A percentile compares a stretch with the other conserved stretches of the same genome.
These are phyloP conservation scores for Pristiophorus japonicus DNA, from an alignment of 2,113 vertebrate species.

Conservation along the genomic window DNA sequence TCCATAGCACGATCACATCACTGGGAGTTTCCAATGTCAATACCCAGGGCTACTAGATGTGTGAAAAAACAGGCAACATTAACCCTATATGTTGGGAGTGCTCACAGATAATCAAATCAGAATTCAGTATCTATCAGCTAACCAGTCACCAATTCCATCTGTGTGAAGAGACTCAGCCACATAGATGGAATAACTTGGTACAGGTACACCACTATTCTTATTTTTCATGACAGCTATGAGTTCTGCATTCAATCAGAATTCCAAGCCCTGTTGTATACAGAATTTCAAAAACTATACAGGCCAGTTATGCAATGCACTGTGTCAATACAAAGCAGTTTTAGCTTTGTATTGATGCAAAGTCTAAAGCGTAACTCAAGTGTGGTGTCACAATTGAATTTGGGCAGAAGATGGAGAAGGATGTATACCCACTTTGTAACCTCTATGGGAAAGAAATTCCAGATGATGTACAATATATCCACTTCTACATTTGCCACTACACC, in stretches of 20 bases:
- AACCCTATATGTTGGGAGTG: too few species aligned
- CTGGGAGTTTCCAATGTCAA: neutral
- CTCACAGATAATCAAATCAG: neutral
- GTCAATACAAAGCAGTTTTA: neutral
- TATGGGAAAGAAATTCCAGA: neutral
- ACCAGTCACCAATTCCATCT: too few species aligned
- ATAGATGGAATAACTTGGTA: too few species aligned
- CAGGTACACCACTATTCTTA: too few species aligned
- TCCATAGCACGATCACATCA: neutral
- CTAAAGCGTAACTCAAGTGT: too few species aligned
- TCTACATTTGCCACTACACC: neutral
- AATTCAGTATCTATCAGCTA: neutral
- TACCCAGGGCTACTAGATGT: neutral
- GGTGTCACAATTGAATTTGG: neutral
- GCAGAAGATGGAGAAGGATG: neutral
- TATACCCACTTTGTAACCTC: neutral
- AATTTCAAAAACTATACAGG: neutral
- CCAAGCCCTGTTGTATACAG: neutral
- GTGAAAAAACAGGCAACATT: neutral
- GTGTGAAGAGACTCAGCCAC: too few species aligned
- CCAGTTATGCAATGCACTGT: neutral
- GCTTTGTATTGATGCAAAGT: neutral
- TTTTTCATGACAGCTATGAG: neutral
- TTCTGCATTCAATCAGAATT: neutral
- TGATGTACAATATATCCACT: neutral